A percentile compares a stretch with the other conserved stretches of the same genome.
Evolutionary conservation across 1,140 invertebrate genomes (phyloP).

Genomic region (Papilio helenus): DNA sequence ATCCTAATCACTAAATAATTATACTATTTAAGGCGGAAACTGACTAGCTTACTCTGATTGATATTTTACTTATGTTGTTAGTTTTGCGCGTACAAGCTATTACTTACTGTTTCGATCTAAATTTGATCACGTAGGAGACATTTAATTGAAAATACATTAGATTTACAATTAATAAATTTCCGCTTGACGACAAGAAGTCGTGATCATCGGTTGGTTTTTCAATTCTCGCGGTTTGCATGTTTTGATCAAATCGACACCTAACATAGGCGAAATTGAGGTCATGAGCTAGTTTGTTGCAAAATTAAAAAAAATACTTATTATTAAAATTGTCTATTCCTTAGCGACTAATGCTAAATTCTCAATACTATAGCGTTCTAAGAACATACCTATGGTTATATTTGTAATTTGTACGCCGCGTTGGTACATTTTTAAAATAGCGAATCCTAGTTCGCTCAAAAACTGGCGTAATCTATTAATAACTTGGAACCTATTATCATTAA

Average conservation of each 20-base stretch:
- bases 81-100: no score
- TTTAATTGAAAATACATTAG: no score
- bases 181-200: conserved; percentile 6
- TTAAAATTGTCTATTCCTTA: neutral
- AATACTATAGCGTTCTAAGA: neutral
- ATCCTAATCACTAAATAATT: no score
- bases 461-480: conserved; percentile 12
- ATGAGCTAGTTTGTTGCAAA: neutral
- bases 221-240: neutral
- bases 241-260: neutral
- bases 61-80: no score
- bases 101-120: no score
- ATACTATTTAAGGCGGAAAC: no score
- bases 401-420: neutral
- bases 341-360: neutral
- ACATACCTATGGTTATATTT: neutral
- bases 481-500: neutral
- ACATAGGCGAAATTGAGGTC: neutral
- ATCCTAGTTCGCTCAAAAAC: conserved; percentile 20
- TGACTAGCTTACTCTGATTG: no score
- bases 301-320: neutral
- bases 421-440: neutral
- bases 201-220: neutral
- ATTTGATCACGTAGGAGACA: no score
- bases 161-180: neutral